Conservation (phyloP, 2,113 vertebrate species). For the Stomatorhinus ivindoensis region DNA sequence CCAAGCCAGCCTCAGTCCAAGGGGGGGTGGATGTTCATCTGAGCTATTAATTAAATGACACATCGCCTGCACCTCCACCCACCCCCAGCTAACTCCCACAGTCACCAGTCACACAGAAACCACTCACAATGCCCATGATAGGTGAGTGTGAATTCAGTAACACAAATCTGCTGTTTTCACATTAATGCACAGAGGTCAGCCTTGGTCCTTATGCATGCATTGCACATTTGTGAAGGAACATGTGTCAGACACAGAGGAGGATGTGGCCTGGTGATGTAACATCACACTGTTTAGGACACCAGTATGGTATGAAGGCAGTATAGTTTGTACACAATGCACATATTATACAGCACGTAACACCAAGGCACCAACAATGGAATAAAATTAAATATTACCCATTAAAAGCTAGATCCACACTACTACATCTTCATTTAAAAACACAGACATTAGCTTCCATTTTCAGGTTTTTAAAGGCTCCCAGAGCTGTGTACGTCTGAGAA, state of each 20-base stretch:
- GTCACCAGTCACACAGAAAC: background rate
- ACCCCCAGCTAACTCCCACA: background rate
- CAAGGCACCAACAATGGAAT: background rate
- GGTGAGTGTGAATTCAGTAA: background rate
- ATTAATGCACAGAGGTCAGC: background rate
- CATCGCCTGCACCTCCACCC: background rate
- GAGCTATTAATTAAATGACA: background rate
- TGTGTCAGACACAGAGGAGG: background rate
- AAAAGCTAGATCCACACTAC: background rate
- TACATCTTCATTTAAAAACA: background rate
- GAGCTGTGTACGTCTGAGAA: background rate
- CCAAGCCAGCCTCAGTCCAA: background rate
- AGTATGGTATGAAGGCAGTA: background rate
- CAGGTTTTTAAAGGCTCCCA: background rate
- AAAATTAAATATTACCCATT: background rate
- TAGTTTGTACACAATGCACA: background rate
- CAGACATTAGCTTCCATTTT: background rate
- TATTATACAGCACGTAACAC: background rate
- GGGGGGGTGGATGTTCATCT: background rate
- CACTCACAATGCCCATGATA: background rate
- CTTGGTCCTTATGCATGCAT: background rate
- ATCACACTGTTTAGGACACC: background rate
- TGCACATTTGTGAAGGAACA: background rate
- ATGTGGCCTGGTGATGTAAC: background rate
- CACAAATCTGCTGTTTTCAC: background rate